These are phyloP conservation scores for Eptesicus fuscus DNA, from an alignment of 2,113 vertebrate species.

Conservation along the genomic window DNA sequence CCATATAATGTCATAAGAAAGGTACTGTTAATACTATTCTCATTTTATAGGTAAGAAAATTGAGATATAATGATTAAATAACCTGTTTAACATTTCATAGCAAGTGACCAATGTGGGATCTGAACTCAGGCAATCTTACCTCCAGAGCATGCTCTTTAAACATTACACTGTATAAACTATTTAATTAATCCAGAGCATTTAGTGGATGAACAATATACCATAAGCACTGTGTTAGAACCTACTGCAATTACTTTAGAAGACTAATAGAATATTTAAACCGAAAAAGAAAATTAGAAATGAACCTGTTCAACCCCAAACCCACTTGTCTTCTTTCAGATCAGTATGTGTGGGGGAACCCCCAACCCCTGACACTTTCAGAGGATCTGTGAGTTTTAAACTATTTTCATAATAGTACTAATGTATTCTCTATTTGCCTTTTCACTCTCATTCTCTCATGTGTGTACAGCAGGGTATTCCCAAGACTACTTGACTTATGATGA, in stretches of 20 bases:
- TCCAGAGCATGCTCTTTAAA: background rate
- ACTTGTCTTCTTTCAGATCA: background rate
- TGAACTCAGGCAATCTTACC: background rate
- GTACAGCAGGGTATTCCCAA: background rate
- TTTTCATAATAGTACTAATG: background rate
- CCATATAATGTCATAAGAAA: background rate
- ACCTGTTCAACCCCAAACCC: background rate
- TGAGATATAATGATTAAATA: conserved; percentile 14
- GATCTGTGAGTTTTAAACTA: background rate
- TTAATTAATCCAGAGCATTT: background rate
- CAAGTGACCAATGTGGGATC: background rate
- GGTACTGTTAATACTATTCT: background rate
- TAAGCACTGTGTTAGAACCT: background rate
- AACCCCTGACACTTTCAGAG: background rate
- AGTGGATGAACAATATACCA: background rate
- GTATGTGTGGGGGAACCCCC: background rate
- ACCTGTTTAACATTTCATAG: background rate
- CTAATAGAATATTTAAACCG: background rate
- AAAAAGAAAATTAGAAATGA: conserved; percentile 15
- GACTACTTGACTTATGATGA: background rate
- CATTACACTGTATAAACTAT: background rate
- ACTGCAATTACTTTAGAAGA: background rate
- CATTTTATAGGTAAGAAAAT: background rate
- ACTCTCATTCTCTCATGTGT: background rate
- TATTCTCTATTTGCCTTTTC: background rate